Evolutionary conservation across 1,140 invertebrate species (phyloP), one percentile per base, ranked within the genome.

Genomic region (Drosophila murphyi): DNA sequence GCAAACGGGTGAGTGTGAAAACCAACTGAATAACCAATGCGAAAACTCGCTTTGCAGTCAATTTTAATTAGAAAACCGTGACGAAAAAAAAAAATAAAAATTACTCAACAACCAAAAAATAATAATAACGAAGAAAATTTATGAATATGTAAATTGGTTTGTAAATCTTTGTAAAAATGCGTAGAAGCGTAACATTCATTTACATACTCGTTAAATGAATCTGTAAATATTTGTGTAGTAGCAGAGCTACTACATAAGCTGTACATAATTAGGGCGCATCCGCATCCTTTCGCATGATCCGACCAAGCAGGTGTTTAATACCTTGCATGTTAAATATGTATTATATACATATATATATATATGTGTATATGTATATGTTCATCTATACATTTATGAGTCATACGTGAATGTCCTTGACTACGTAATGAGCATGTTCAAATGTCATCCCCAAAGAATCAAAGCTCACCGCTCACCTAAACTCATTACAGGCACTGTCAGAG

Each of bases 1-100:
- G 96, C 90, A 96, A 95, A 93, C 94, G 95, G 95, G 96, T 96
- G 95, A 95, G 95, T 91, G 59, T 57, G 31, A 39, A 57, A 43
- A 61, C 60, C 45, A 48, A 41, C 37, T 29, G 47, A 52, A 67
- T 41, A 65, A 7, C 28, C 29, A 32, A 70, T 64, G 63, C 35
- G 39, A 43, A 72, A 78, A 82, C 78, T 79, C 80, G 86, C 57
- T 81, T 90, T 83, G 76, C 77, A 77, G 77, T 89, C 80, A 73
- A 80, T 89, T 88, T 88, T 88, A 88, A 88, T 88, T 89, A 83
- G 85, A 72, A 70, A 63, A 69, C 70, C 63, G 73, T 62, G 37
- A 32, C 34, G 72, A 3, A 41, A 34, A 45, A 10, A 50, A 31
- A 7, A 34, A 29, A 10, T 28, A 12, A 34, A 35, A 12, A n/a